Percentiles rank a stretch among this genome's conserved stretches.
These are phyloP conservation scores for Antheraea yamamai DNA, from an alignment of 2,888 invertebrate genomes.

Conservation along the genomic window DNA sequence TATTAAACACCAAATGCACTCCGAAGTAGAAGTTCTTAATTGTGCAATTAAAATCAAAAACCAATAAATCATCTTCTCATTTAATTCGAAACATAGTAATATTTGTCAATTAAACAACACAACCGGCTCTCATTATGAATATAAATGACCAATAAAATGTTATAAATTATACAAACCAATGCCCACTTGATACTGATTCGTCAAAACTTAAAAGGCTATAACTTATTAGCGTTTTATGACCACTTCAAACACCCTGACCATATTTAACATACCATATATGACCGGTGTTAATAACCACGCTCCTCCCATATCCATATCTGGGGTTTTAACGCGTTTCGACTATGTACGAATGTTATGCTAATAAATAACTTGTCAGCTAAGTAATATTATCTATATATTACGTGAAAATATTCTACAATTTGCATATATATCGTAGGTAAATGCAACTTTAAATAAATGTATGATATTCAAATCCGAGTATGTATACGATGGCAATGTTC, in stretches of 20 bases:
- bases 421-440: neutral
- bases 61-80: neutral
- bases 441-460: no score
- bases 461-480: no score
- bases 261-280: slow-evolving; percentile 32
- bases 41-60: neutral
- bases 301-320: slow-evolving; percentile 58
- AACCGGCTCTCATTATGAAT: slow-evolving; percentile 18
- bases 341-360: slow-evolving; percentile 8
- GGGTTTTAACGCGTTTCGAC: slow-evolving; percentile 11
- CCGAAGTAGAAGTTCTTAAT: neutral
- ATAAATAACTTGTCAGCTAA: neutral
- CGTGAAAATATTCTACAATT: neutral
- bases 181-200: slow-evolving; percentile 50
- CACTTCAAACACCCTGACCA: slow-evolving; percentile 36
- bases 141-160: slow-evolving; percentile 31
- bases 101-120: slow-evolving; percentile 10
- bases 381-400: neutral
- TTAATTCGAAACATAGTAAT: slow-evolving; percentile 6
- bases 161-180: slow-evolving; percentile 28
- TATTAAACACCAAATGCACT: neutral
- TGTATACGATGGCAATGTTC: no score
- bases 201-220: slow-evolving; percentile 50
- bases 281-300: slow-evolving; percentile 32
- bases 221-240: slow-evolving; percentile 52